phyloP scores from a whole-genome alignment of 1,140 invertebrate genomes.

The Drosophila equinoxialis region DNA sequence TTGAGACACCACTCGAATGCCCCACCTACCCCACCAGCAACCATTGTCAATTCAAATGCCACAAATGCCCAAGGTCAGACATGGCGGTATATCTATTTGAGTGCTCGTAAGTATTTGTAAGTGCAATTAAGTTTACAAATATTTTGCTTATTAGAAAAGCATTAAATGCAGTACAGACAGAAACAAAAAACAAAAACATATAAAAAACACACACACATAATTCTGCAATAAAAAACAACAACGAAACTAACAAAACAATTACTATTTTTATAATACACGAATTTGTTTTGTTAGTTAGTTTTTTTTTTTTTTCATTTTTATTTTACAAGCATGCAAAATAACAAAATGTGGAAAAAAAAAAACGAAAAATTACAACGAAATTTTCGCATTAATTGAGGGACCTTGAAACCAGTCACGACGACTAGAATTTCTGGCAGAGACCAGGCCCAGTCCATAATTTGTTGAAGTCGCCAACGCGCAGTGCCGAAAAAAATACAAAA shows the following conservation, averaged over 20 bases:
- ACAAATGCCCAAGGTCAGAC: slow-evolving; percentile 55
- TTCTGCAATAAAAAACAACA: slow-evolving; percentile 36
- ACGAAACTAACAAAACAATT: slow-evolving; percentile 64
- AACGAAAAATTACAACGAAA: slow-evolving; percentile 69
- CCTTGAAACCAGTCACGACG: slow-evolving; percentile 80
- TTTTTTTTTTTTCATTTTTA: slow-evolving; percentile 55
- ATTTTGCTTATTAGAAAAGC: slow-evolving; percentile 77
- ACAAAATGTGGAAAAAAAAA: slow-evolving; percentile 33
- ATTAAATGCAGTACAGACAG: slow-evolving; percentile 39
- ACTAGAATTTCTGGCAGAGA: slow-evolving; percentile 66
- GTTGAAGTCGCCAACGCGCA: slow-evolving; percentile 50
- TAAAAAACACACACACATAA: slow-evolving; percentile 36
- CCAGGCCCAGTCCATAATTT: slow-evolving; percentile 59
- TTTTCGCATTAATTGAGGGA: slow-evolving; percentile 79
- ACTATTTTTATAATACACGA: slow-evolving; percentile 79
- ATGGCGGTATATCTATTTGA: slow-evolving; percentile 10
- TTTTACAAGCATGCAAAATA: slow-evolving; percentile 63
- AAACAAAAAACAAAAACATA: slow-evolving; percentile 1
- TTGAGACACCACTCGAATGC: background rate
- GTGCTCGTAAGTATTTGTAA: slow-evolving; percentile 30
- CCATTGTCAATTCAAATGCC: slow-evolving; percentile 45
- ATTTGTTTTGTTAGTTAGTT: slow-evolving; percentile 55
- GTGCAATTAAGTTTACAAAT: slow-evolving; percentile 72
- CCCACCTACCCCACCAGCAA: slow-evolving; percentile 12
- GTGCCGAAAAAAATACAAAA: slow-evolving; percentile 62